Evolutionary conservation across 2,888 invertebrate genomes (phyloP), one percentile per base, ranked within the genome.

Genomic region (Agrotis ipsilon): DNA sequence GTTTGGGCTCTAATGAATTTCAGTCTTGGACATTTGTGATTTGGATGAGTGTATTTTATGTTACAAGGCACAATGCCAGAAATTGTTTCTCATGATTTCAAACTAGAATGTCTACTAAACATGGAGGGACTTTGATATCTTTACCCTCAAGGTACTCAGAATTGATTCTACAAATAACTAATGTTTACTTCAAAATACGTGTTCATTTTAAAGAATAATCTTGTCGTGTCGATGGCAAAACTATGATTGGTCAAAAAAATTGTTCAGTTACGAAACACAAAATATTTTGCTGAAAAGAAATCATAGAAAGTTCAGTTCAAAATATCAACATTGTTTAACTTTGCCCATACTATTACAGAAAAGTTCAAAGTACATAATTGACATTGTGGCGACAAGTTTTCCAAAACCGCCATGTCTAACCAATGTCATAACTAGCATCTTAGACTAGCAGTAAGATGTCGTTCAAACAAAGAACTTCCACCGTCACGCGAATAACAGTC

Each of bases 401-500:
- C 19, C 1, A 45, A 54, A 46, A 65, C 27, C 21, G 16, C 16
- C 14, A 2, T 32, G 21, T 39, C 39, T 19, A 51, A 24, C 21
- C 39, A 48, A 58, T 24, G 7, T 21, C 11, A 70, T 61, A 54
- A 62, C 13, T 65, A 43, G 68, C 43, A 66, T 54, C 48, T 39
- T 69, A 55, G 61, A 72, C 61, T 78, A 71, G 9, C 60, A 54
- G 48, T 66, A 68, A 55, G 16, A 60, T 72, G 59, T 61, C 65
- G 18, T 64, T 58, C 39, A 58, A 61, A 68, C 48, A 63, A 73
- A n/a, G n/a, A n/a, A 75, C 19, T 78, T 70, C 57, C 43, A 63
- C 24, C 21, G 21, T 67, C 65, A 65, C 55, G 51, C 27, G 46
- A 89, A 86, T 83, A 87, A 79, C 81, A 88, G 78, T 80, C 76